phyloP scores from a whole-genome alignment of 2,888 invertebrate species.

The Rosalia funebris region DNA sequence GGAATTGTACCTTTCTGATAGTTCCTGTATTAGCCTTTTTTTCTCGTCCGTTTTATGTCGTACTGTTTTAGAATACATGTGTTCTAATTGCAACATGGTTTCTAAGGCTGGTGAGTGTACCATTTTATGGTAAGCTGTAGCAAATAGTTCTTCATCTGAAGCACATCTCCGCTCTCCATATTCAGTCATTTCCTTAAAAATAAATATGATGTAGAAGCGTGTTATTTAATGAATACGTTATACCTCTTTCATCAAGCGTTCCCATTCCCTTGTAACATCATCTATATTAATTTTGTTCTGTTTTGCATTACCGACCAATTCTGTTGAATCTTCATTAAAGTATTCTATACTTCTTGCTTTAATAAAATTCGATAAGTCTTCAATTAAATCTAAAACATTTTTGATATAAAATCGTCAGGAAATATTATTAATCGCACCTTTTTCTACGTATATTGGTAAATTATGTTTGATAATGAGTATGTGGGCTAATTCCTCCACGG shows the following conservation, averaged over 20 bases:
- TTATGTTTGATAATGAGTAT: slow-evolving; percentile 54
- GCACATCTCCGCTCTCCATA: slow-evolving; percentile 85
- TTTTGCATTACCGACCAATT: slow-evolving; percentile 70
- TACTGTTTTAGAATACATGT: slow-evolving; percentile 84
- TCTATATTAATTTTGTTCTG: slow-evolving; percentile 76
- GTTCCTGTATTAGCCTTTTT: slow-evolving; percentile 75
- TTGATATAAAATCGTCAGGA: not conserved
- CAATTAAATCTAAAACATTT: slow-evolving; percentile 38
- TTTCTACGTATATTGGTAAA: slow-evolving; percentile 59
- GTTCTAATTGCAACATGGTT: slow-evolving; percentile 88
- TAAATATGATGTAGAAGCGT: slow-evolving; percentile 1
- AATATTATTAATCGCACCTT: slow-evolving; percentile 54
- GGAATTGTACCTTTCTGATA: slow-evolving; percentile 73
- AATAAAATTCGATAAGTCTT: slow-evolving; percentile 69
- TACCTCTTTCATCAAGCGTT: slow-evolving; percentile 78
- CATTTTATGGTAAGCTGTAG: slow-evolving; percentile 82
- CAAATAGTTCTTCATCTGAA: slow-evolving; percentile 87
- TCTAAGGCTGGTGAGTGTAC: slow-evolving; percentile 78
- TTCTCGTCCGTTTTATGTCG: slow-evolving; percentile 77
- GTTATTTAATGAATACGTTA: slow-evolving; percentile 4
- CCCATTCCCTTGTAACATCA: slow-evolving; percentile 81
- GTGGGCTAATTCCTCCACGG: slow-evolving; percentile 55
- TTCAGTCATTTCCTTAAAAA: slow-evolving; percentile 77
- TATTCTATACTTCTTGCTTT: slow-evolving; percentile 73
- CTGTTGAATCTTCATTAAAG: slow-evolving; percentile 70